Evolutionary conservation across 37 sponge, comb jelly and placozoan species (phyloP).

Genomic region (Haliclona indistincta): DNA sequence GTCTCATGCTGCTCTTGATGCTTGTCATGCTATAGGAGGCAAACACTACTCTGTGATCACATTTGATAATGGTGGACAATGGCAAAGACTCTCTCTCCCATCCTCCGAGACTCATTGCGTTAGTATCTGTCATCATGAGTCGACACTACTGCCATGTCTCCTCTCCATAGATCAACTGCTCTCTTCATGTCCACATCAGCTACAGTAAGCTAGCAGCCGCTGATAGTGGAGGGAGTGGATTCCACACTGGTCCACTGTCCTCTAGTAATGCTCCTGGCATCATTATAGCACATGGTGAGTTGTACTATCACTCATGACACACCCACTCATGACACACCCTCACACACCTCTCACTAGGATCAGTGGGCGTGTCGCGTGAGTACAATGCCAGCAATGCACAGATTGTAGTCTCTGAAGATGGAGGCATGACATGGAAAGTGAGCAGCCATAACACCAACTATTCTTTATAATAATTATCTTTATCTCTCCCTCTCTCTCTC

Average conservation of each 20-base stretch:
- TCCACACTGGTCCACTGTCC: constrained; percentile 28
- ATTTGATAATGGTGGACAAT: constrained; percentile 67
- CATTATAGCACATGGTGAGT: constrained; percentile 67
- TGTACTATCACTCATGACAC: background rate
- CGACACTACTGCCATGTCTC: background rate
- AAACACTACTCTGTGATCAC: constrained; percentile 54
- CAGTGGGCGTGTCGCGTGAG: constrained; percentile 19
- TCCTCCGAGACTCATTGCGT: constrained; percentile 15
- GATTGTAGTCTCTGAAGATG: constrained; percentile 36
- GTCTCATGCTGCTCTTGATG: background rate
- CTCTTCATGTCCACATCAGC: constrained; percentile 47
- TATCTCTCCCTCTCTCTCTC: too few relatives aligned
- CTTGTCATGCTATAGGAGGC: background rate
- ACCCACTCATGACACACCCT: too few relatives aligned
- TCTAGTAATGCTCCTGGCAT: constrained; percentile 43
- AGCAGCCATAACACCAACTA: background rate
- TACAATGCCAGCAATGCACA: constrained; percentile 8
- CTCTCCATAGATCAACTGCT: constrained; percentile 4
- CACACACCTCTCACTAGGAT: constrained; percentile 11
- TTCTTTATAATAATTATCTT: too few relatives aligned
- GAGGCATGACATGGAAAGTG: constrained; percentile 54
- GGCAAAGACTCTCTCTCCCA: constrained; percentile 37
- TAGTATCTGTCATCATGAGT: background rate
- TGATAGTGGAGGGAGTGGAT: background rate
- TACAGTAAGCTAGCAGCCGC: constrained; percentile 21